These are phyloP conservation scores for Orestias chungarensis DNA, from an alignment of 2,797 vertebrate genomes.

Conservation along the genomic window DNA sequence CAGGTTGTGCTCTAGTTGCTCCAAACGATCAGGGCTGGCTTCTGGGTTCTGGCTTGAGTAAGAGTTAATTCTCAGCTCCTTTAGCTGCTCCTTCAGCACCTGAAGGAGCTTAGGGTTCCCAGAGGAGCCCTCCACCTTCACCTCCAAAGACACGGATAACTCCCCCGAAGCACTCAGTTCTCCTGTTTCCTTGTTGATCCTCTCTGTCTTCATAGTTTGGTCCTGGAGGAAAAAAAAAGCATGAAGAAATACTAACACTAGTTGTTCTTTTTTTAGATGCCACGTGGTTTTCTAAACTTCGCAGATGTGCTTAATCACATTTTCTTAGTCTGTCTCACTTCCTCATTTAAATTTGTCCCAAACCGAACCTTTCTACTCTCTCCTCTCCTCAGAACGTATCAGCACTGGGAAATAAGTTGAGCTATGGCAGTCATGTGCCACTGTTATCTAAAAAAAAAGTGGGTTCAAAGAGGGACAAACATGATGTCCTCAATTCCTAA, in stretches of 20 bases:
- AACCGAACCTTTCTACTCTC: constrained; percentile 1
- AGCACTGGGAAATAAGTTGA: constrained; percentile 19
- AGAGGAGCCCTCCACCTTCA: constrained; percentile 54
- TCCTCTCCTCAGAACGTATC: constrained; percentile 2
- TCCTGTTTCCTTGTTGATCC: constrained; percentile 79
- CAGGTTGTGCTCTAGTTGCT: constrained; percentile 61
- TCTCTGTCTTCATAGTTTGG: constrained; percentile 58
- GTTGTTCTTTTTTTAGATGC: constrained; percentile 3
- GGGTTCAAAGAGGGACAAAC: not conserved
- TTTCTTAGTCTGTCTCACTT: constrained; percentile 21
- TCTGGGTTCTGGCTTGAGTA: constrained; percentile 26
- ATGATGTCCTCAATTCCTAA: constrained; percentile 5
- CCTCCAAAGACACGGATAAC: constrained; percentile 60
- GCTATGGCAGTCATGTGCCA: constrained; percentile 38
- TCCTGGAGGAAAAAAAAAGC: constrained; percentile 38
- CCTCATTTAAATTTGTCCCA: constrained; percentile 7
- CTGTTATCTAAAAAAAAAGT: constrained; percentile 11
- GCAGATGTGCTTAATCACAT: not conserved
- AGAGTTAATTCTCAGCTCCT: constrained; percentile 53
- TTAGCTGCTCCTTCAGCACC: constrained; percentile 68
- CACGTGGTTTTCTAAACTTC: not conserved
- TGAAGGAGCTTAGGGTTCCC: constrained; percentile 40
- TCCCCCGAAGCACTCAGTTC: constrained; percentile 79
- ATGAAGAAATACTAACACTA: constrained; percentile 3
- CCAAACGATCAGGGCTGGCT: constrained; percentile 17